Evolutionary conservation across 2,797 vertebrate species (phyloP), one percentile per base, ranked within the genome.

Genomic region (Anableps anableps): DNA sequence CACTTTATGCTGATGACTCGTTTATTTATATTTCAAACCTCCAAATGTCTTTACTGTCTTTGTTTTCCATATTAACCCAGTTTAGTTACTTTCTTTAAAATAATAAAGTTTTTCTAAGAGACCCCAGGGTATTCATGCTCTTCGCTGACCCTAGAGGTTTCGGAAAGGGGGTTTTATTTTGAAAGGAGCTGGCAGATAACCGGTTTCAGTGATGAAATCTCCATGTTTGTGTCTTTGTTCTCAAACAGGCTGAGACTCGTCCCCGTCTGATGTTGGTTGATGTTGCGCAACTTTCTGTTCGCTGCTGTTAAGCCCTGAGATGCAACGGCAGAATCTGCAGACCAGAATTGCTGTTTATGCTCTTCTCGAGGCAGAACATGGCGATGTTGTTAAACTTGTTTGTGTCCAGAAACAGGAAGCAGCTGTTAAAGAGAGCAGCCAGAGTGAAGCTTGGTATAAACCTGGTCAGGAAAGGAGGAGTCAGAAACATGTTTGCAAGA

Each of bases 241-340:
- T 45, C n/a, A 9, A n/a, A 14, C 78, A 77, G 9, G 82, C 71
- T 36, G 26, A 62, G 76, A 82, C 80, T 78, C 43, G 80, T 51
- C 55, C 23, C 34, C 1, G 26, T 47, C 76, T 55, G 51, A 36
- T 68, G 47, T 70, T 11, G 10, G 17, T 38, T 64, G 19, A 2
- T 23, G 51, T 64, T 74, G 62, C 48, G 26, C 34, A 74, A 72
- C 62, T 29, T 19, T 29, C 8, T 6, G 41, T 77, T 83, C 76
- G 51, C 38, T 34, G 43, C 43, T 36, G 43, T 64, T 4, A 2
- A 74, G 47, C 9, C 31, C 19, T 51, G 48, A 34, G 48, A 7
- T 36, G n/a, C 72, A 36, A 13, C 72, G 11, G 72, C 17, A 6
- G 72, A 14, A 8, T 6, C 45, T 31, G 43, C 51, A 19, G 5